A percentile compares a stretch with the other conserved stretches of the same genome.
These are phyloP conservation scores for Spodoptera frugiperda DNA, from an alignment of 1,140 invertebrate species.

Conservation along the genomic window DNA sequence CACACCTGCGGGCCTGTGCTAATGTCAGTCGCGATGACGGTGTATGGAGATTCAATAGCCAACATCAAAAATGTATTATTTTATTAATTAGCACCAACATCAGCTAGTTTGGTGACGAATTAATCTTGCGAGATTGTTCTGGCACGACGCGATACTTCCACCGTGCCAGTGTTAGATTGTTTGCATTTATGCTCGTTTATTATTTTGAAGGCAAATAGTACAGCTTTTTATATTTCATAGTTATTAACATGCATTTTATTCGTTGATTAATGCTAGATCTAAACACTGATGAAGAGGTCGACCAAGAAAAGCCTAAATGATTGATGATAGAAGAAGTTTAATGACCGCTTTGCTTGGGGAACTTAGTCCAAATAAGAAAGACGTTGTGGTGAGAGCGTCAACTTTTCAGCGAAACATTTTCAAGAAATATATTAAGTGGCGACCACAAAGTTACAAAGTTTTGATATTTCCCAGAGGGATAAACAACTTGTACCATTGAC, in stretches of 20 bases:
- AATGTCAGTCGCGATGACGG: slow-evolving; percentile 55
- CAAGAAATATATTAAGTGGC: slow-evolving; percentile 21
- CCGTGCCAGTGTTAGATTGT: slow-evolving; percentile 42
- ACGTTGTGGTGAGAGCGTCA: neutral
- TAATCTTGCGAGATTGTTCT: slow-evolving; percentile 46
- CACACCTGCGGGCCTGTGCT: slow-evolving; percentile 56
- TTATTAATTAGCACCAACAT: slow-evolving; percentile 50
- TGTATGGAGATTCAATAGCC: slow-evolving; percentile 56
- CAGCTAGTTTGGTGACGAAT: slow-evolving; percentile 31
- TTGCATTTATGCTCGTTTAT: slow-evolving; percentile 32
- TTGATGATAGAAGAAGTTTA: slow-evolving; percentile 46
- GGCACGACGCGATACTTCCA: slow-evolving; percentile 22
- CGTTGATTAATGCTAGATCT: slow-evolving; percentile 44
- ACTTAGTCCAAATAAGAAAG: neutral
- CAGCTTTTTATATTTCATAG: slow-evolving; percentile 43
- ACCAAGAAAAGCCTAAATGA: slow-evolving; percentile 47
- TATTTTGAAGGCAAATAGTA: slow-evolving; percentile 45
- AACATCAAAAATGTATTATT: slow-evolving; percentile 47
- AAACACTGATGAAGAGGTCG: slow-evolving; percentile 45
- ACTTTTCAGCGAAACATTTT: slow-evolving; percentile 4
- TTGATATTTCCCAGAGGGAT: slow-evolving; percentile 18
- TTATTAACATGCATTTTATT: slow-evolving; percentile 51
- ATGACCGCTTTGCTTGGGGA: slow-evolving; percentile 12
- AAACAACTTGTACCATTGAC: slow-evolving; percentile 10
- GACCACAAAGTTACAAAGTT: slow-evolving; percentile 16